Percentiles rank a stretch among this genome's conserved stretches.
These are phyloP conservation scores for Panthera tigris DNA, from an alignment of 2,113 vertebrate genomes.

Conservation along the genomic window DNA sequence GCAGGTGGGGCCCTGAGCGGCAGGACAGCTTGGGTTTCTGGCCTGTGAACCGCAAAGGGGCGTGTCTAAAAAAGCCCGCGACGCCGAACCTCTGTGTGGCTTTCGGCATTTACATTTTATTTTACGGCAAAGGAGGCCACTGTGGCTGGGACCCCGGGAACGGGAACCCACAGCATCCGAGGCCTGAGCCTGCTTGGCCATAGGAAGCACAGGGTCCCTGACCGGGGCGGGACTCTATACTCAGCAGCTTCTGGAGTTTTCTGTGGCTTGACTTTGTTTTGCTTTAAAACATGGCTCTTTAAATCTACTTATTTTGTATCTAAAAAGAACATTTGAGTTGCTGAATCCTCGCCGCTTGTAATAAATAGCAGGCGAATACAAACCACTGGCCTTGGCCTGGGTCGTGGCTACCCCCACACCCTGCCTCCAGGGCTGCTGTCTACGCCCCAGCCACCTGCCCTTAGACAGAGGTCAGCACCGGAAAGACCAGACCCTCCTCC, in stretches of 20 bases:
- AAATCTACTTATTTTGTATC: background rate
- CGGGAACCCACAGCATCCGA: rapidly evolving
- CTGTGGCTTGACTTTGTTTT: background rate
- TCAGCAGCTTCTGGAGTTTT: no score
- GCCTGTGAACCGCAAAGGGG: rapidly evolving
- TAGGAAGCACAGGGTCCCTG: background rate
- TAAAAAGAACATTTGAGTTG: background rate
- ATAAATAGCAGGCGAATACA: background rate
- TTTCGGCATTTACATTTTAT: background rate
- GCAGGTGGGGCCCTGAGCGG: background rate
- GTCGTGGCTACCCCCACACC: background rate
- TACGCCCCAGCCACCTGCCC: background rate
- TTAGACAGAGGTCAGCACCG: background rate
- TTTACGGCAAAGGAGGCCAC: background rate
- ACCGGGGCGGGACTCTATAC: background rate
- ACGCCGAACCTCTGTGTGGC: rapidly evolving
- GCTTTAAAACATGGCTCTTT: background rate
- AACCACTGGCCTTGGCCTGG: no score
- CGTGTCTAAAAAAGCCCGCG: background rate
- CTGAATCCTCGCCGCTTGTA: rapidly evolving
- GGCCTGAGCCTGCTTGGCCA: rapidly evolving
- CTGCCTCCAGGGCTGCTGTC: background rate
- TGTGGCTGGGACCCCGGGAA: background rate
- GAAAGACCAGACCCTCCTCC: background rate
- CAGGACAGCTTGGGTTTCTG: background rate